Percentiles rank a stretch among this genome's conserved stretches.
These are phyloP conservation scores for Trichopoda pennipes DNA, from an alignment of 2,888 invertebrate genomes.

Conservation along the genomic window DNA sequence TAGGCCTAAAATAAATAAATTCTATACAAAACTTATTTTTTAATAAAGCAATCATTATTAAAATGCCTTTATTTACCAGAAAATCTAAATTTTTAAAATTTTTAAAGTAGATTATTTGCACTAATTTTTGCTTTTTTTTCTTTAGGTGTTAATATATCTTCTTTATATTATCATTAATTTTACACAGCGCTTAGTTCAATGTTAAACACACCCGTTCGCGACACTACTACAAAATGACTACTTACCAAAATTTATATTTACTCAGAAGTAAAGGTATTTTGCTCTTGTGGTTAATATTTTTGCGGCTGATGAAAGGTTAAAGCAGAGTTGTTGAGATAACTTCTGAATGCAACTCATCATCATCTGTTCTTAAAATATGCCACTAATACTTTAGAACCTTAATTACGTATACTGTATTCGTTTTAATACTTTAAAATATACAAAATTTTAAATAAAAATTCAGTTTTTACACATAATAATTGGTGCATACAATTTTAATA, in stretches of 20 bases:
- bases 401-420: background rate
- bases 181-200: constrained; percentile 58
- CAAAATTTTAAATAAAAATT: background rate
- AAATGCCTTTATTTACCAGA: constrained; percentile 28
- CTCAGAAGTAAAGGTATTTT: constrained; percentile 46
- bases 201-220: constrained; percentile 67
- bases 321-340: constrained; percentile 34
- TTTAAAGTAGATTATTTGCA: constrained; percentile 54
- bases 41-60: constrained; percentile 20
- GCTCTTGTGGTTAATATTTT: background rate
- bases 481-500: background rate
- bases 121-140: constrained; percentile 39
- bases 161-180: constrained; percentile 23
- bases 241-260: constrained; percentile 56
- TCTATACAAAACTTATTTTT: background rate
- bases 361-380: constrained; percentile 13
- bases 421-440: background rate
- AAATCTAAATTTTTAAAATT: constrained; percentile 18
- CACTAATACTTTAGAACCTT: background rate
- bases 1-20: constrained; percentile 1
- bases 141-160: constrained; percentile 39
- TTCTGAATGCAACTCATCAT: constrained; percentile 27
- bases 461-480: background rate
- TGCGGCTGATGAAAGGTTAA: constrained; percentile 23
- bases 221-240: constrained; percentile 66